These are phyloP conservation scores for Plumapathes pennacea DNA, from an alignment of 92 coral and sea anemone genomes.

Conservation along the genomic window DNA sequence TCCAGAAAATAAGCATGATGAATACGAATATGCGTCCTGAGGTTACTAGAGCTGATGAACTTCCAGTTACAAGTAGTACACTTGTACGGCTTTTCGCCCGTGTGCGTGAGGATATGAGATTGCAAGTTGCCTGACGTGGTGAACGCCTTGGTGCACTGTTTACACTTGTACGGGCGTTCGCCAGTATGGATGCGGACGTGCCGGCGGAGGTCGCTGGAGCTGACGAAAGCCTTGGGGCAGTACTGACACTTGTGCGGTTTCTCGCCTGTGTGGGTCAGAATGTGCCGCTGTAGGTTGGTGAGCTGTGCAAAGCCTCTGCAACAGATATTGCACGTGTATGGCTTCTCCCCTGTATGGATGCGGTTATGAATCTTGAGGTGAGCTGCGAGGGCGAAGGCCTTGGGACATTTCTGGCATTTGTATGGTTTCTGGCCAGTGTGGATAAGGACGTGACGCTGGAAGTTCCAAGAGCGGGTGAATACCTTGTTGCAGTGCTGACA, in stretches of 20 bases:
- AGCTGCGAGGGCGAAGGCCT: slow-evolving; percentile 98
- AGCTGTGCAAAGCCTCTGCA: slow-evolving; percentile 97
- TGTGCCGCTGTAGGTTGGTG: slow-evolving; percentile 93
- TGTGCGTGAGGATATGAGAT: slow-evolving; percentile 95
- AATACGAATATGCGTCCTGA: slow-evolving; percentile 95
- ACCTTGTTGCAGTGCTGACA: slow-evolving; percentile 98
- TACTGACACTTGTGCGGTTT: slow-evolving; percentile 97
- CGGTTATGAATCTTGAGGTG: slow-evolving; percentile 98
- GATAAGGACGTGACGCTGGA: slow-evolving; percentile 93
- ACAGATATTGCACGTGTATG: slow-evolving; percentile 95
- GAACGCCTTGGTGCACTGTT: slow-evolving; percentile 98
- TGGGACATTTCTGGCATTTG: slow-evolving; percentile 97
- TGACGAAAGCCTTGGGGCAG: slow-evolving; percentile 98
- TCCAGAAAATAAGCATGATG: slow-evolving; percentile 87
- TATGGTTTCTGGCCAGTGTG: slow-evolving; percentile 99
- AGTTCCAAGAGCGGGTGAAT: slow-evolving; percentile 98
- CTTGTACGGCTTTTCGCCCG: slow-evolving; percentile 96
- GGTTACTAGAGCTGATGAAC: slow-evolving; percentile 96
- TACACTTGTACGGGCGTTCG: slow-evolving; percentile 95
- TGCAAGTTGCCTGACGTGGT: slow-evolving; percentile 97
- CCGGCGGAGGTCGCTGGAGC: slow-evolving; percentile 95
- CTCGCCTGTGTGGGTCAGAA: slow-evolving; percentile 95
- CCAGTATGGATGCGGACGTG: slow-evolving; percentile 98
- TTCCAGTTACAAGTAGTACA: slow-evolving; percentile 98
- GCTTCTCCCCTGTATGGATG: slow-evolving; percentile 95